Base-by-base conservation (phyloP, 1,140 invertebrate species). In the Heliconius himera region DNA sequence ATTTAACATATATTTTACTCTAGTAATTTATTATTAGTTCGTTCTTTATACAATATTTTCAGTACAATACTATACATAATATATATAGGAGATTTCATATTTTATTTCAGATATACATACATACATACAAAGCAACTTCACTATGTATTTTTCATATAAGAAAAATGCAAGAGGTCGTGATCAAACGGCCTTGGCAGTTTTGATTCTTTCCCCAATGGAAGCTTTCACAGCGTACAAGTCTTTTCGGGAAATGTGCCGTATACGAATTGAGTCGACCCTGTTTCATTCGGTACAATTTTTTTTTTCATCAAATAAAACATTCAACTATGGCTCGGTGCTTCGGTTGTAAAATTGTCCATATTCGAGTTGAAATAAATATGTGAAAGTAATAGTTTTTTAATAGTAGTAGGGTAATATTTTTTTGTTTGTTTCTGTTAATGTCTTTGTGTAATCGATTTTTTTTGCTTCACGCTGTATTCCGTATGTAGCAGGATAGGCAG, bases 401-500 rank as follows among this genome's bases (percentile, higher is more conserved):
- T 66, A 66, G 60, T 46, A 16, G 22, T 13, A 16, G 60, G 60
- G 11, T 26, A 26, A 4, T 36, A 33, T 36, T 36, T 29, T 16
- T 66, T 66, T 66, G 26, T 26, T 16, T 29, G 22, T 22, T 16
- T n/a, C 60, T 26, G 74, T 81, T 81, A 81, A 71, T 74, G n/a
- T 22, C 41, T 49, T 41, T 70, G 11, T 80, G 49, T 82, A 77
- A 46, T 46, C 13, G 4, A 46, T 46, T 46, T 46, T 16, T 9
- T 41, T 41, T 41, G 41, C 2, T 46, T 46, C 11, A 46, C 13
- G 11, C 11, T 46, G 41, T 46, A 46, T 46, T 46, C 13, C 16
- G 3, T 16, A 46, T 11, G 3, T 46, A 16, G 13, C 13, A 16
- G 3, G 41, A 13, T 46, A 46, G 41, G 41, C 13, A 16, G 13